These are phyloP conservation scores for Pelobates fuscus DNA, from an alignment of 2,113 vertebrate genomes.

Conservation along the genomic window DNA sequence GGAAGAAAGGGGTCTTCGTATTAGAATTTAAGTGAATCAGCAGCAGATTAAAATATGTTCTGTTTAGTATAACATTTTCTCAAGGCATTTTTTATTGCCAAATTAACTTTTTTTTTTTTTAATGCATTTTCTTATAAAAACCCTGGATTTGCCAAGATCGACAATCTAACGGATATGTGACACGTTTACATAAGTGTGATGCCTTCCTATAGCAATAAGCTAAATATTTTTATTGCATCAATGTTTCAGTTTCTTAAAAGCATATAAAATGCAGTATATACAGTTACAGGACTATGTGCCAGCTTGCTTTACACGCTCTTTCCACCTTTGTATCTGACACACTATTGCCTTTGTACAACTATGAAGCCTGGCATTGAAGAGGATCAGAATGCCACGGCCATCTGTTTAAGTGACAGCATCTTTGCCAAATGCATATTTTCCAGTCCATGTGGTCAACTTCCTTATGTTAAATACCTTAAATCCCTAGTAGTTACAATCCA, in stretches of 20 bases:
- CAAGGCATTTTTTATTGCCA: no score
- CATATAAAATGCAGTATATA: neutral
- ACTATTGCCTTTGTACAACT: slow-evolving; percentile 1
- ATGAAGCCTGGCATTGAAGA: neutral
- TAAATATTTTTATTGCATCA: slow-evolving; percentile 1
- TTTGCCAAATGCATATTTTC: neutral
- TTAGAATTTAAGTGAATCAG: no score
- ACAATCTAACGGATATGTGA: neutral
- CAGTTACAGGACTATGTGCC: neutral
- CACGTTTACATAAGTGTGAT: neutral
- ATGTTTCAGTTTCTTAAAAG: neutral
- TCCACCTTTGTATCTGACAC: neutral
- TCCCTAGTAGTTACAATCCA: neutral
- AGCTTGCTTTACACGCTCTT: no score
- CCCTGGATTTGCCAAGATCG: neutral
- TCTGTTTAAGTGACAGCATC: slow-evolving; percentile 3
- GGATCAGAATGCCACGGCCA: neutral
- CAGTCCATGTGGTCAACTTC: neutral
- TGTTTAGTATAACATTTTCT: no score
- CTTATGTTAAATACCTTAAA: neutral
- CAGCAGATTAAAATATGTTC: no score
- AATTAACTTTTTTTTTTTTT: neutral
- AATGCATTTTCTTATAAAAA: neutral
- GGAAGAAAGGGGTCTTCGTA: no score
- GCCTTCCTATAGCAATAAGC: neutral